Evolutionary conservation across 1,140 invertebrate species (phyloP), one percentile per base, ranked within the genome.

Genomic region (Nylanderia fulva): DNA sequence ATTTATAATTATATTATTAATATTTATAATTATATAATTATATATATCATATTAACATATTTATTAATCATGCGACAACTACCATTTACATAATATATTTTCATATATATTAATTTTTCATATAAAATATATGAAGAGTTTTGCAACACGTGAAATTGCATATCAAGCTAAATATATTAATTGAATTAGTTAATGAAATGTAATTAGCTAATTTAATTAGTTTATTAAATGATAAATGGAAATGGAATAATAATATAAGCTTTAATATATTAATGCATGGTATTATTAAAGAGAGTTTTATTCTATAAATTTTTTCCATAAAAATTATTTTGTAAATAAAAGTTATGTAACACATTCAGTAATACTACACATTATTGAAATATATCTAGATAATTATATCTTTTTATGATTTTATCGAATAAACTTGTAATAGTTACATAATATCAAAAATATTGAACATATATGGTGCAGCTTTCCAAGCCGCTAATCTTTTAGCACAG

Each of bases 181-280:
- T 21, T 60, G 18, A 45, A 4, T 75, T 11, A 7, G 1, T 64
- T 2, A 29, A 76, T n/a, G 5, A 61, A 11, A 0, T 48, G 45
- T 61, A 60, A 42, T 61, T 21, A 60, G n/a, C 2, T 39, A 9
- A 56, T 56, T 15, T 39, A 58, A 75, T 39, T 75, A 74, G 18
- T 58, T 8, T 42, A 63, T 76, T 45, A 45, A 61, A 6, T 48
- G 58, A 60, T 45, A 1, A 45, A 45, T 29, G 8, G 74, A 45
- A n/a, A 24, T 18, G n/a, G n/a, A n/a, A 76, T 33, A 29, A 52
- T n/a, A 11, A 39, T n/a, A 8, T 7, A 4, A 18, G n/a, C 15
- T 27, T 39, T 42, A 45, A n/a, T 4, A 42, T 24, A 45, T 24
- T n/a, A 24, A 0, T n/a, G 24, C n/a, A 33, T 39, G 21, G 8